These are phyloP conservation scores for Hemibagrus wyckioides DNA, from an alignment of 2,113 vertebrate genomes.

Conservation along the genomic window DNA sequence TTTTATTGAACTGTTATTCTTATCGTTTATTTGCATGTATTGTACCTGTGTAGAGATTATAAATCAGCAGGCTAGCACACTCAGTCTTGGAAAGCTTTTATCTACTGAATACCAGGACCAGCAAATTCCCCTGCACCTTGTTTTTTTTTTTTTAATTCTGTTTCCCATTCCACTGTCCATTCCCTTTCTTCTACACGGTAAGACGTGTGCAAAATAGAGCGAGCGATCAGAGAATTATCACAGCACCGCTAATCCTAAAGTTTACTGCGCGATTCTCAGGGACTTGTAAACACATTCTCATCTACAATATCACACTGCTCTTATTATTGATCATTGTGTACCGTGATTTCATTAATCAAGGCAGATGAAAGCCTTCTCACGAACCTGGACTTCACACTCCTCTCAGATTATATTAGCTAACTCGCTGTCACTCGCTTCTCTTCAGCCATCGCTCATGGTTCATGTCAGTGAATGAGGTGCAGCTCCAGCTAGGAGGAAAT, in stretches of 20 bases:
- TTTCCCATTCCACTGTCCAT: not conserved
- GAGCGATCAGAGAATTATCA: not conserved
- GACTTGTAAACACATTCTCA: not conserved
- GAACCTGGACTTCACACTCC: not conserved
- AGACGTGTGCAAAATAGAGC: not conserved
- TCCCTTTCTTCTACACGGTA: not conserved
- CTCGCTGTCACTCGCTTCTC: not conserved
- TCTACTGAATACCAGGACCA: not conserved
- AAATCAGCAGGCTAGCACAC: not conserved
- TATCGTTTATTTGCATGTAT: not conserved
- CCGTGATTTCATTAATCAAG: not conserved
- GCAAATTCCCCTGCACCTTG: not conserved
- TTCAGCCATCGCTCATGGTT: constrained; percentile 17
- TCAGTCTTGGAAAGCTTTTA: not conserved
- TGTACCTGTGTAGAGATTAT: not conserved
- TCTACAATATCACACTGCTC: not conserved
- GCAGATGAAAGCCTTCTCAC: not conserved
- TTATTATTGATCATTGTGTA: not conserved
- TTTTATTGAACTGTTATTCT: not conserved
- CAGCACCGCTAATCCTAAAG: not conserved
- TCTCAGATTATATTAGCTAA: constrained; percentile 17
- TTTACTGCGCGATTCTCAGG: not conserved
- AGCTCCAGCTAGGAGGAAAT: constrained; percentile 27
- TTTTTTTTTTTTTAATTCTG: not conserved
- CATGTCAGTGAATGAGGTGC: constrained; percentile 31